phyloP scores from a whole-genome alignment of 2,113 vertebrate species.

The Machaerirhynchus nigripectus region DNA sequence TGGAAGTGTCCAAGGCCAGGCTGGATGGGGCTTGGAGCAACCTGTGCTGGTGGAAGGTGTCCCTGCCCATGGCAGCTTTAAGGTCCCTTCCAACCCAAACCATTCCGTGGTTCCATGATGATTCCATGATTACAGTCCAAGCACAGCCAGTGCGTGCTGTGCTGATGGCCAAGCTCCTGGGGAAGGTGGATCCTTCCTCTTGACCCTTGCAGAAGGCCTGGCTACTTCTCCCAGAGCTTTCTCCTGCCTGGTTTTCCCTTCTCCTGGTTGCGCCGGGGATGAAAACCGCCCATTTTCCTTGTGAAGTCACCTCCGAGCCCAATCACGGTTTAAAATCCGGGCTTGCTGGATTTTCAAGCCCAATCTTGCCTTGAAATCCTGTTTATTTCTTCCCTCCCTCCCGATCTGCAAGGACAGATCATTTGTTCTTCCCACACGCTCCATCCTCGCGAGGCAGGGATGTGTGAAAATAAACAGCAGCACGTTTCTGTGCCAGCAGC shows the following conservation, averaged over 20 bases:
- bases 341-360: background rate
- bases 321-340: background rate
- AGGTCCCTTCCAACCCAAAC: background rate
- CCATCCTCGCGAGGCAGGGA: background rate
- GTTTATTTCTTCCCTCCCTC: background rate
- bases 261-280: background rate
- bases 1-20: background rate
- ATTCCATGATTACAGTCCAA: background rate
- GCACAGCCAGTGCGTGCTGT: background rate
- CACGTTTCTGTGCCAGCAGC: background rate
- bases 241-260: background rate
- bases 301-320: background rate
- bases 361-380: background rate
- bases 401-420: background rate
- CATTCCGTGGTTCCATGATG: background rate
- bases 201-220: background rate
- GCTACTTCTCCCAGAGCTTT: background rate
- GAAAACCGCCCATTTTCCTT: background rate
- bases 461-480: background rate
- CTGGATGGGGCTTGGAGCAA: fast-evolving
- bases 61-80: background rate
- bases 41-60: fast-evolving
- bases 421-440: background rate
- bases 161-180: background rate
- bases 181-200: background rate